Evolutionary conservation across 2,797 vertebrate species (phyloP).

Genomic region (Naso thynnoides): DNA sequence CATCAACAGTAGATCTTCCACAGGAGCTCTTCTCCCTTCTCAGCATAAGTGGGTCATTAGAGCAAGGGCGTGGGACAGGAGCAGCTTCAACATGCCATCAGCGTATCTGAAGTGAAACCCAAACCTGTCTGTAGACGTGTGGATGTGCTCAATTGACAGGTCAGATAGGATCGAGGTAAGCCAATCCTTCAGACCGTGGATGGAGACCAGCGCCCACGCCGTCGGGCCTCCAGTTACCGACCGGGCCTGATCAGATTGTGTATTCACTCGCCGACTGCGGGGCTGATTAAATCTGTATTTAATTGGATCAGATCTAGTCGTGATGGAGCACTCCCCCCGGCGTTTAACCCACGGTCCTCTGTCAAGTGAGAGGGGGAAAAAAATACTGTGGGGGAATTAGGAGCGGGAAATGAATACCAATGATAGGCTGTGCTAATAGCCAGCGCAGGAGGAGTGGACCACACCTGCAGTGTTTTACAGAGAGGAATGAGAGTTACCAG

Average conservation of each 20-base stretch:
- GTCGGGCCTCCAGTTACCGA: slow-evolving; percentile 57
- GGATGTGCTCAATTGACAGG: slow-evolving; percentile 43
- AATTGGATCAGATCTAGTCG: slow-evolving; percentile 87
- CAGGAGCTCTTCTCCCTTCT: slow-evolving; percentile 39
- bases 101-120: slow-evolving; percentile 27
- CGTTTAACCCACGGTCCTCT: slow-evolving; percentile 84
- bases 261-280: slow-evolving; percentile 74
- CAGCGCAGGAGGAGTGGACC: slow-evolving; percentile 73
- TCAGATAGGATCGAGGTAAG: slow-evolving; percentile 54
- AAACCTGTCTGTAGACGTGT: slow-evolving; percentile 24
- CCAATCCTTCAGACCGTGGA: slow-evolving; percentile 40
- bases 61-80: slow-evolving; percentile 16
- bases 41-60: slow-evolving; percentile 50
- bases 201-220: slow-evolving; percentile 37
- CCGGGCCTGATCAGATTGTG: slow-evolving; percentile 70
- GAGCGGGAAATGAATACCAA: slow-evolving; percentile 84
- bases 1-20: slow-evolving; percentile 70
- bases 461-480: slow-evolving; percentile 73
- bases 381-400: slow-evolving; percentile 80
- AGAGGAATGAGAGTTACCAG: slow-evolving; percentile 52
- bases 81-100: slow-evolving; percentile 1
- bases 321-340: slow-evolving; percentile 84
- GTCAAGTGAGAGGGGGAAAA: slow-evolving; percentile 78
- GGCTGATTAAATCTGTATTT: slow-evolving; percentile 88
- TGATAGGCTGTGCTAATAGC: slow-evolving; percentile 80